Evolutionary conservation across 35 echinoderm and acorn worm species (phyloP).

Genomic region (Strongylocentrotus purpuratus): DNA sequence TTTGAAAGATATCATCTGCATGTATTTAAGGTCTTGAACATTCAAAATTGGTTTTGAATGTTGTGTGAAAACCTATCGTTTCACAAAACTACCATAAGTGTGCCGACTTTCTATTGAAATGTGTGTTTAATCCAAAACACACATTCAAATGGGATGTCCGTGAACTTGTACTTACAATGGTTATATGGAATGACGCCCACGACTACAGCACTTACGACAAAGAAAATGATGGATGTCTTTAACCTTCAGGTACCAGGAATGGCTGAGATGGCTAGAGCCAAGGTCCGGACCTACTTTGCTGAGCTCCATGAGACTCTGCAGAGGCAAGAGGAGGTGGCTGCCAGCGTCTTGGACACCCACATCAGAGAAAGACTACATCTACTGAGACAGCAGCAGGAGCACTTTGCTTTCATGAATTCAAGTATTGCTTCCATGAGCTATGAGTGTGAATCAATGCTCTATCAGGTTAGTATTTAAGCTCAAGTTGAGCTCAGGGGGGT

Average conservation of each 20-base stretch:
- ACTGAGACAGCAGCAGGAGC: conserved; percentile 90
- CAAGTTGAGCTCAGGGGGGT: not conserved
- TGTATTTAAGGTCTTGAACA: no score
- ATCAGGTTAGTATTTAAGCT: conserved; percentile 60
- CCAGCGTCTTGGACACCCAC: conserved; percentile 82
- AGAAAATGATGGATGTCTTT: no score
- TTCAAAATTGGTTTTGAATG: no score
- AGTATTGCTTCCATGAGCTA: conserved; percentile 72
- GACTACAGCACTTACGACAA: no score
- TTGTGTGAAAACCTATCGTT: no score
- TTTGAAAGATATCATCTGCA: no score
- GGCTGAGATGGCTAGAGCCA: conserved; percentile 82
- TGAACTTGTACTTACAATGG: no score
- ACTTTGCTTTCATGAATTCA: conserved; percentile 67
- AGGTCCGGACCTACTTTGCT: conserved; percentile 81
- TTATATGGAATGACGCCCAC: no score
- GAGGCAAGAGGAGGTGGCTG: conserved; percentile 88
- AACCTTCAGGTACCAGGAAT: conserved; percentile 77
- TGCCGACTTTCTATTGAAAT: no score
- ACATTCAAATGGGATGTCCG: no score
- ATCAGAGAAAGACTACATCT: conserved; percentile 72
- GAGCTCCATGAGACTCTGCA: conserved; percentile 85
- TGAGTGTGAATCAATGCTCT: conserved; percentile 78
- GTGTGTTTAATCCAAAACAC: no score
- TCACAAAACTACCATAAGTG: no score